Base-by-base conservation (phyloP, 2,888 invertebrate species). In the Volucella zonaria region DNA sequence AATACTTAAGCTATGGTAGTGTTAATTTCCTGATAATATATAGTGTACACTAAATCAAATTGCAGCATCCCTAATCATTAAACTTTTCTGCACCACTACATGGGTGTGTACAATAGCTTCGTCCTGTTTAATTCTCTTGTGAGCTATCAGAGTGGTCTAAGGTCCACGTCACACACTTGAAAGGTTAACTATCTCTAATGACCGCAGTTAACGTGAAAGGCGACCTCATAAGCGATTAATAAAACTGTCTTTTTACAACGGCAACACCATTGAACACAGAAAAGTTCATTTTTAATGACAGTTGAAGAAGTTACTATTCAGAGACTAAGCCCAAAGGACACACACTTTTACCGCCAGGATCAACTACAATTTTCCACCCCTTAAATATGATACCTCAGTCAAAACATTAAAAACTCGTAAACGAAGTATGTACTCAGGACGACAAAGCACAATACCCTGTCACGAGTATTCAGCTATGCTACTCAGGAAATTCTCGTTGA, bases 361-460 rank as follows among this genome's bases (percentile, higher is more conserved):
- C 54, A 76, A 82, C 52, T 71, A 54, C 71, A 82, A 52, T 70
- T 43, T 56, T 70, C 64, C 62, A 64, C 78, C 58, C 64, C 56
- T 73, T 51, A 73, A 82, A 73, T 78, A 74, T 78, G 71, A 78
- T 78, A 62, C 64, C 47, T 59, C 71, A 67, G 67, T 74, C 73
- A 62, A 82, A 78, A 73, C 82, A 82, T 78, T 82, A 74, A 78
- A 82, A 78, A 67, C 73, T 74, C 78, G 61, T 64, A 82, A 82
- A 82, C 62, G 73, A 2, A 68, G 71, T 31, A 31, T 31, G 31
- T 66, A 61, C 66, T 58, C 40, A 58, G 59, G 52, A 54, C 9
- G 47, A 45, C 43, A 61, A 12, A 23, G 58, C 64, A 54, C 59
- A 81, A 81, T 71, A 81, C 76, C 70, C 81, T 66, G 31, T 42